A percentile compares a stretch with the other conserved stretches of the same genome.
These are phyloP conservation scores for Discoglossus pictus DNA, from an alignment of 2,797 vertebrate species.

Conservation along the genomic window DNA sequence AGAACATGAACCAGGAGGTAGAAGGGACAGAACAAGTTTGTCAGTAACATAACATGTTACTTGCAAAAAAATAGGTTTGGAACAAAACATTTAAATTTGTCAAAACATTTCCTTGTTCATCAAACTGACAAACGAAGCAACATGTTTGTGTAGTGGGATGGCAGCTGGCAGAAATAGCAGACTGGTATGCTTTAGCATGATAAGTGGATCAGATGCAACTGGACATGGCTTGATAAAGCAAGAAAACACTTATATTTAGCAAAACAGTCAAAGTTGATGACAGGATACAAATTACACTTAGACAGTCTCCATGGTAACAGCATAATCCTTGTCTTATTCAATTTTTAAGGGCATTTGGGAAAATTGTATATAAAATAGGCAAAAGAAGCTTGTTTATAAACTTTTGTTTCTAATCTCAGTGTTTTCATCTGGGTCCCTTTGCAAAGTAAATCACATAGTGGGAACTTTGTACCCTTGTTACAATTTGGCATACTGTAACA, in stretches of 20 bases:
- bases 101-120: slow-evolving; percentile 26
- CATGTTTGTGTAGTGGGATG: slow-evolving; percentile 8
- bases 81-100: slow-evolving; percentile 31
- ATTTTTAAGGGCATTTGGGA: slow-evolving; percentile 11
- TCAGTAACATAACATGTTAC: not conserved
- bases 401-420: too few species aligned
- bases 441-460: too few species aligned
- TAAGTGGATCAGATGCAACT: slow-evolving; percentile 44
- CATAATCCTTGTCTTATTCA: slow-evolving; percentile 6
- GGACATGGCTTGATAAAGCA: slow-evolving; percentile 39
- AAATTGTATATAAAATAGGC: not conserved
- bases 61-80: slow-evolving; percentile 19
- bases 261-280: slow-evolving; percentile 31
- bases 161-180: slow-evolving; percentile 24
- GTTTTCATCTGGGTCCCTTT: too few species aligned
- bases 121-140: slow-evolving; percentile 22
- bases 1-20: slow-evolving; percentile 2
- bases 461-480: too few species aligned
- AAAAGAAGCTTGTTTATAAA: too few species aligned
- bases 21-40: slow-evolving; percentile 22
- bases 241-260: slow-evolving; percentile 26
- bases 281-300: slow-evolving; percentile 30
- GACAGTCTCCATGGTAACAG: slow-evolving; percentile 23
- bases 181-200: slow-evolving; percentile 26
- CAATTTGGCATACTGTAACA: too few species aligned